These are phyloP conservation scores for Pseudomyrmex dendroicus DNA, from an alignment of 1,140 invertebrate genomes.

Conservation along the genomic window DNA sequence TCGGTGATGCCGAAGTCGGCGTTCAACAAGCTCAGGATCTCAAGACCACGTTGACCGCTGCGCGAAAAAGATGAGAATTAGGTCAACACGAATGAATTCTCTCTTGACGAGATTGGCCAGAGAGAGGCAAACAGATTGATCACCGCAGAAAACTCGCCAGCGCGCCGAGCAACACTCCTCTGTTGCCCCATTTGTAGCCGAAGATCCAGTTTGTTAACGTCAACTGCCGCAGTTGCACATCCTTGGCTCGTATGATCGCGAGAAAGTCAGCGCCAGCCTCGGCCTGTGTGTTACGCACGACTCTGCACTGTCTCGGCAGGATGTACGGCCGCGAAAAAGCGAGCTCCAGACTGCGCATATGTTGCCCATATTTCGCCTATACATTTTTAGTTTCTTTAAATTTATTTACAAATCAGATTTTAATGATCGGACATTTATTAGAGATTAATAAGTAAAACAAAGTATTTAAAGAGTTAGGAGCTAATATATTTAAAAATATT, in stretches of 20 bases:
- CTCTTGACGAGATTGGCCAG: background rate
- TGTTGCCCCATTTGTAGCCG: constrained; percentile 80
- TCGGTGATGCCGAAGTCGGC: constrained; percentile 81
- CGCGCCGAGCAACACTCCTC: constrained; percentile 78
- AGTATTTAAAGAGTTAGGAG: too few relatives aligned
- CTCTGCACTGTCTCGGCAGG: constrained; percentile 71
- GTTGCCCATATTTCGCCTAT: constrained; percentile 81
- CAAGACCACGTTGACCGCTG: constrained; percentile 80
- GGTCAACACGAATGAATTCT: background rate
- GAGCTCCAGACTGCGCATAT: constrained; percentile 80
- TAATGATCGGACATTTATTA: too few relatives aligned
- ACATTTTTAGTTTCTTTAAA: background rate
- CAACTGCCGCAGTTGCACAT: constrained; percentile 79
- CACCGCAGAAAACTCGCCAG: constrained; percentile 80
- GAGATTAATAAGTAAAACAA: too few relatives aligned
- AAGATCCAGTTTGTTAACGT: constrained; percentile 82
- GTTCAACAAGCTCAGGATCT: constrained; percentile 80
- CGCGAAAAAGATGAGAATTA: background rate
- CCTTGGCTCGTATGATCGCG: constrained; percentile 69
- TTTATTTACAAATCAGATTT: background rate
- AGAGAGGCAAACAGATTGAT: constrained; percentile 4
- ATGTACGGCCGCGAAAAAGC: constrained; percentile 81
- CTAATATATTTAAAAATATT: too few relatives aligned
- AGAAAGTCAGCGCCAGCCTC: constrained; percentile 80
- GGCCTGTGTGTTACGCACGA: constrained; percentile 73